phyloP scores from a whole-genome alignment of 2,888 invertebrate genomes.

The Ornithoptera alexandrae region DNA sequence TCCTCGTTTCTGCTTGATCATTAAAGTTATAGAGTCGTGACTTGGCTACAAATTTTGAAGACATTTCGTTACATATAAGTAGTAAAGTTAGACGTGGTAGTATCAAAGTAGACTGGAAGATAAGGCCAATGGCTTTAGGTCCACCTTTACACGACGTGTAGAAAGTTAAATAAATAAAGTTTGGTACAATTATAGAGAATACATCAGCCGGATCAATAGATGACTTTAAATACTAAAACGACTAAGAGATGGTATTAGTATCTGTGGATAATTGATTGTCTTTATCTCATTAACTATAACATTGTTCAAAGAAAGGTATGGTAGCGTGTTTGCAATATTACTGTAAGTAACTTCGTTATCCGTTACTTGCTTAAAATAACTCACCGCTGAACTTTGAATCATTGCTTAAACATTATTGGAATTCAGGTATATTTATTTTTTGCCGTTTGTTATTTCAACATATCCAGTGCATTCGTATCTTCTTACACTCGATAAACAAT shows the following conservation, averaged over 20 bases:
- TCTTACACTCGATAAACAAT: constrained; percentile 16
- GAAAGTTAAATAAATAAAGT: too few species aligned
- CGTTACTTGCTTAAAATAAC: neutral
- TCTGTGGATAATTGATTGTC: too few species aligned
- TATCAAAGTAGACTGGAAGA: too few species aligned
- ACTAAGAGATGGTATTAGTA: too few species aligned
- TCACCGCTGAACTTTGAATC: neutral
- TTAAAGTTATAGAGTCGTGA: constrained; percentile 1
- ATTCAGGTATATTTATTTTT: constrained; percentile 14
- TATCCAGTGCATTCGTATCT: constrained; percentile 1
- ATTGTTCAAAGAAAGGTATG: too few species aligned
- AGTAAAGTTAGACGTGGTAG: too few species aligned
- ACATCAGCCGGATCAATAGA: neutral
- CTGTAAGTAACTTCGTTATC: neutral
- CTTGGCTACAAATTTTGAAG: neutral
- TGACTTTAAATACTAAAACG: too few species aligned
- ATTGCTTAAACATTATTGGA: constrained; percentile 7
- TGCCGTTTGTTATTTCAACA: constrained; percentile 13
- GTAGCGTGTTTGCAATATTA: neutral
- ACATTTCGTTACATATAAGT: neutral
- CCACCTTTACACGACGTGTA: too few species aligned
- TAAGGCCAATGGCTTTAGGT: too few species aligned
- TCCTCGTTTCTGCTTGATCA: neutral
- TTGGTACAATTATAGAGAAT: too few species aligned
- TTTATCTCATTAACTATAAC: too few species aligned